Percentiles rank a stretch among this genome's conserved stretches.
phyloP scores from a whole-genome alignment of 1,140 invertebrate genomes.

The Periplaneta americana region DNA sequence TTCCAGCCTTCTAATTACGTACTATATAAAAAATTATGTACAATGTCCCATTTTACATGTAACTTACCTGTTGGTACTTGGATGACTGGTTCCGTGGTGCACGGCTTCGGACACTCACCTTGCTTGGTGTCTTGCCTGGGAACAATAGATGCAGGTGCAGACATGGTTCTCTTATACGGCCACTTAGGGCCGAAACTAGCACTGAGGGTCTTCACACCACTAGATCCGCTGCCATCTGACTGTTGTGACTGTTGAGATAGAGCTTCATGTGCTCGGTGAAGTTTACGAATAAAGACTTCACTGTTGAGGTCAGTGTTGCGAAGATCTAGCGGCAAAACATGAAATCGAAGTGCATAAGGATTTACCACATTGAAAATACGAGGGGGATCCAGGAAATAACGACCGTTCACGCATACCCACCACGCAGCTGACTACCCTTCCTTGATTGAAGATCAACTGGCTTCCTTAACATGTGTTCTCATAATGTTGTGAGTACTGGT shows the following conservation, averaged over 20 bases:
- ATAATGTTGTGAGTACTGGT: too few relatives aligned
- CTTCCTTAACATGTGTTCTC: too few relatives aligned
- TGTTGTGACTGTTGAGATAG: constrained; percentile 46
- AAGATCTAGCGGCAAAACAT: too few relatives aligned
- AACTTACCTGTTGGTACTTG: background rate
- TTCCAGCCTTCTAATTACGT: too few relatives aligned
- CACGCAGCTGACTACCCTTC: too few relatives aligned
- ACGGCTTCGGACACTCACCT: constrained; percentile 43
- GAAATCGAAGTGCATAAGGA: too few relatives aligned
- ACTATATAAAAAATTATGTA: too few relatives aligned
- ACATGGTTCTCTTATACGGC: constrained; percentile 92
- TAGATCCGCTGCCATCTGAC: constrained; percentile 43
- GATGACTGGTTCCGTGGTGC: constrained; percentile 10
- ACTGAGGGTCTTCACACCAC: constrained; percentile 73
- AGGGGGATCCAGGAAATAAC: too few relatives aligned
- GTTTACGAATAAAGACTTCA: constrained; percentile 82
- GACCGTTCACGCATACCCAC: too few relatives aligned
- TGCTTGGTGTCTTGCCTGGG: constrained; percentile 68
- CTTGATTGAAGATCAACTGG: too few relatives aligned
- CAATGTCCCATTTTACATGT: background rate
- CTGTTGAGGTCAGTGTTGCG: constrained; percentile 84
- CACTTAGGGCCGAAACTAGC: constrained; percentile 89
- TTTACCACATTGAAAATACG: too few relatives aligned
- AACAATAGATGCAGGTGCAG: constrained; percentile 77
- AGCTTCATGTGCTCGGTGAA: constrained; percentile 85